Base-by-base conservation (phyloP, 2,888 invertebrate genomes). In the Exephanes ischioxanthus region DNA sequence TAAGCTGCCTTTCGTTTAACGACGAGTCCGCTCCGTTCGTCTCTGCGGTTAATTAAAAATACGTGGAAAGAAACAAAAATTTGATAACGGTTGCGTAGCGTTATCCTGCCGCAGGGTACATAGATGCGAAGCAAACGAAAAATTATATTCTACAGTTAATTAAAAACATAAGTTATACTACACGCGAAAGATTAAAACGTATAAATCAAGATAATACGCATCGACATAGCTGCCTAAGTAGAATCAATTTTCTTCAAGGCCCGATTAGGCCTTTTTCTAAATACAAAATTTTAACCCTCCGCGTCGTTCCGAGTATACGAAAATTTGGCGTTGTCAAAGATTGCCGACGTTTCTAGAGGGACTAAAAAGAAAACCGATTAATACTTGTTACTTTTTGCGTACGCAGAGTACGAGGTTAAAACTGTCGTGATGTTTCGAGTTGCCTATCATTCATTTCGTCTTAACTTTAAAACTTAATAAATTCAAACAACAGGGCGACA, bases 1-100 rank as follows among this genome's bases (percentile, higher is more conserved):
- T 66, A 73, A 73, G 68, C 78, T 70, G 76, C 63, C 77, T 77
- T 76, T 73, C 66, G 51, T 48, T 72, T 73, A 85, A 85, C 63
- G 71, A 80, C 75, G 48, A 67, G 30, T 61, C 16, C 51, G 19
- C 22, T 72, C 66, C 61, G 58, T 78, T 80, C 48, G 72, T 80
- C 68, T 70, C 41, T 55, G 61, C 48, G 51, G 53, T 51, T 63
- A n/a, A 48, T 51, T 33, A 26, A 41, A 41, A 41, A 41, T 11
- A 2, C 41, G 41, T 41, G 41, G 11, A 41, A 41, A 41, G 41
- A 41, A 41, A 41, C 41, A 11, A 41, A 41, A 41, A 41, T 53
- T 67, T 66, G 22, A 61, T 73, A 73, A 41, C 73, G 55, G 75
- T 9, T 41, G 81, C 68, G 68, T 66, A 55, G 61, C 11, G 66